Conservation (phyloP, 2,113 vertebrate species). For the Corvus hawaiiensis region DNA sequence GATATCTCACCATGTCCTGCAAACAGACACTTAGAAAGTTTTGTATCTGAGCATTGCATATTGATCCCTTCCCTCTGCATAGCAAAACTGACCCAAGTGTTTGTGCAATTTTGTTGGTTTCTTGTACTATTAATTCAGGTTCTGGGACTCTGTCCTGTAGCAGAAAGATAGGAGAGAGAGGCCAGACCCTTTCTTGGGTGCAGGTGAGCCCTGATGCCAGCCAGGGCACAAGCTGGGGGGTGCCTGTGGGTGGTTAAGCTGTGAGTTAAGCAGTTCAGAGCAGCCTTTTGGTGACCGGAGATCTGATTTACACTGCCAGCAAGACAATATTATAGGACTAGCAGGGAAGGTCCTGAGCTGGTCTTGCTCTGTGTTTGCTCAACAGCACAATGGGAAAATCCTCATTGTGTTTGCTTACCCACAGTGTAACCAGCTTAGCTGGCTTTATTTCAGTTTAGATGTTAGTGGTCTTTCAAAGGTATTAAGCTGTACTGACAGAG, state of each 20-base stretch:
- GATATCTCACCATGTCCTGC: neutral
- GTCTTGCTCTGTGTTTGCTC: neutral
- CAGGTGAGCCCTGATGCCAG: neutral
- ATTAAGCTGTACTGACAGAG: neutral
- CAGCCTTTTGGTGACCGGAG: neutral
- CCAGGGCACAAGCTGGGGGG: neutral
- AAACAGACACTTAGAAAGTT: neutral
- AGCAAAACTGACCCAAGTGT: neutral
- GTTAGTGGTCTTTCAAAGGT: neutral
- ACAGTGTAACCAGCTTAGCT: neutral
- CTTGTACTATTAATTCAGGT: neutral
- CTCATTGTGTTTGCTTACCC: neutral
- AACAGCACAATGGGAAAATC: neutral
- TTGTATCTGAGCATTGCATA: neutral
- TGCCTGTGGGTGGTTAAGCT: accelerated
- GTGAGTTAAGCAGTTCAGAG: neutral
- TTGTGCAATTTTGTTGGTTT: neutral
- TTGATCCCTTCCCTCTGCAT: neutral
- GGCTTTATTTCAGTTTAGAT: neutral
- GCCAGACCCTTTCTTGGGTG: neutral
- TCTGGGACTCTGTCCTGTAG: neutral
- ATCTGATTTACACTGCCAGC: neutral
- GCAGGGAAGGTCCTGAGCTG: neutral
- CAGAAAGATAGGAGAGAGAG: neutral
- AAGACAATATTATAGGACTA: neutral